Conservation (phyloP, 2,797 vertebrate genomes). For the Crossoptilon crossoptilon region DNA sequence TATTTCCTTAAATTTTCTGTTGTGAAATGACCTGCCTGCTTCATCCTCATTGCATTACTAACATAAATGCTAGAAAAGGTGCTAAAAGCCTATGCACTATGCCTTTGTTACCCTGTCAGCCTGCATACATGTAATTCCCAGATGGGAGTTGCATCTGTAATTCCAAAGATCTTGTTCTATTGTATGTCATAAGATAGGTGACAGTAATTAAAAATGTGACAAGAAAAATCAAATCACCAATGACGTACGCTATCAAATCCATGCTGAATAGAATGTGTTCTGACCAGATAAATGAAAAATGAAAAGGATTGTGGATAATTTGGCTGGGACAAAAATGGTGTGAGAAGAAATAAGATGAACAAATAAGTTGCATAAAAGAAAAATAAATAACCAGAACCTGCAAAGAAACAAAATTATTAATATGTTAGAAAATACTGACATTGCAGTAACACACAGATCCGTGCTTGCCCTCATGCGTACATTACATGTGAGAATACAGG, state of each 20-base stretch:
- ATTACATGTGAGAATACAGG: fast-evolving
- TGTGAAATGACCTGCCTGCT: constrained; percentile 7
- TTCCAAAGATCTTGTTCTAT: background rate
- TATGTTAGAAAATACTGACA: background rate
- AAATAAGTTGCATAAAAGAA: background rate
- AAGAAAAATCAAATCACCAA: constrained; percentile 3
- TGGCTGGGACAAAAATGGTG: background rate
- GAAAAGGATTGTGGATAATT: background rate
- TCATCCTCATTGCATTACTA: background rate
- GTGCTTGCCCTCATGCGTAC: fast-evolving
- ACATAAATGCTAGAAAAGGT: background rate
- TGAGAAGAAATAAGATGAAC: background rate
- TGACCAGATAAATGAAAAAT: constrained; percentile 37
- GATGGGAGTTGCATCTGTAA: background rate
- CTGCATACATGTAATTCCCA: constrained; percentile 30
- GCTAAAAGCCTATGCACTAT: background rate
- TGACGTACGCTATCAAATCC: background rate
- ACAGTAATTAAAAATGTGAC: constrained; percentile 26
- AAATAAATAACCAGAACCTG: background rate
- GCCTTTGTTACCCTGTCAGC: background rate
- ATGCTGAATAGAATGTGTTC: background rate
- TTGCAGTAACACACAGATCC: background rate
- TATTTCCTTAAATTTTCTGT: background rate
- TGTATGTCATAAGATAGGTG: background rate
- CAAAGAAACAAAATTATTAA: background rate